phyloP scores from a whole-genome alignment of 2,797 vertebrate species.

The Gambusia yucatana region DNA sequence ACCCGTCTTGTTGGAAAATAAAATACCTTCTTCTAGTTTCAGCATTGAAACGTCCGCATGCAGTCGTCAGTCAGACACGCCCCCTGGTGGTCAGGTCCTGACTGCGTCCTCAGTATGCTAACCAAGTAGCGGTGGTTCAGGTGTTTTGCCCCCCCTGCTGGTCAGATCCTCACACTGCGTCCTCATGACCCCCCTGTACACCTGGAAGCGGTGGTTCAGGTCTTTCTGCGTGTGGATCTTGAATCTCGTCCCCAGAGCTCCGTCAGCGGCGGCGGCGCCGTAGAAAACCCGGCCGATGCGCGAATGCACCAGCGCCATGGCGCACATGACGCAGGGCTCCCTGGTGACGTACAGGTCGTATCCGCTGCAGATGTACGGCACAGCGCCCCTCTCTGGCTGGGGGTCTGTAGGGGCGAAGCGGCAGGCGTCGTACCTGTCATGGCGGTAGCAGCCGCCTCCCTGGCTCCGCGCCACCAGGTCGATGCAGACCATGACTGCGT shows the following conservation, averaged over 20 bases:
- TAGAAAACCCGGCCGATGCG: conserved; percentile 89
- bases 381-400: conserved; percentile 8
- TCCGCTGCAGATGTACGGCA: conserved; percentile 89
- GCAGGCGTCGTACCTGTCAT: conserved; percentile 73
- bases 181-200: conserved; percentile 83
- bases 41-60: not conserved
- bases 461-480: conserved; percentile 88
- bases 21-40: not conserved
- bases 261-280: conserved; percentile 76
- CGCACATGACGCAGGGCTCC: conserved; percentile 91
- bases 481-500: conserved; percentile 89
- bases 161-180: conserved; percentile 77
- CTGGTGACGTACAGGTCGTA: conserved; percentile 90
- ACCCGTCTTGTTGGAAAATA: not conserved
- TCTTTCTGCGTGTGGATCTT: conserved; percentile 86
- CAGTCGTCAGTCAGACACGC: not conserved
- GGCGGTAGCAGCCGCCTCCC: conserved; percentile 81
- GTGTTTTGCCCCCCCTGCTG: conserved; percentile 11
- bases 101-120: conserved; percentile 78
- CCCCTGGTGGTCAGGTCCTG: conserved; percentile 46
- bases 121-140: conserved; percentile 86
- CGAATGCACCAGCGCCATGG: conserved; percentile 91
- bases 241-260: conserved; percentile 84
- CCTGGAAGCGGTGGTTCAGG: conserved; percentile 89
- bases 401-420: conserved; percentile 11